phyloP scores from a whole-genome alignment of 2,113 vertebrate species.

The Gymnobelideus leadbeateri region DNA sequence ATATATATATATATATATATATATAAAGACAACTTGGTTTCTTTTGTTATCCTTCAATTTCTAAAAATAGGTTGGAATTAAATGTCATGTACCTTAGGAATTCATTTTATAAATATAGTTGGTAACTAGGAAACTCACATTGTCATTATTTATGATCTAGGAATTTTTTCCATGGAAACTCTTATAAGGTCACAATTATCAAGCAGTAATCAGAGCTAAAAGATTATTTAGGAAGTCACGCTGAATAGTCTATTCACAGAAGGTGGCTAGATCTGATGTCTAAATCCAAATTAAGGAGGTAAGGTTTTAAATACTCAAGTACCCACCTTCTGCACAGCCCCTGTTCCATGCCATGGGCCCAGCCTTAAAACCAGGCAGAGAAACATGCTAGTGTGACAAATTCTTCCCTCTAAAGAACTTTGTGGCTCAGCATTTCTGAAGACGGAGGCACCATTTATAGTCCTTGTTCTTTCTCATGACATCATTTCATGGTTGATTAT shows the following conservation, averaged over 20 bases:
- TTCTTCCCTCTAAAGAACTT: background rate
- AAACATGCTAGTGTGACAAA: background rate
- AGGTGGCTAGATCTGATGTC: background rate
- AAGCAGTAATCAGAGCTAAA: slow-evolving; percentile 75
- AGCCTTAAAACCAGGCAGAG: background rate
- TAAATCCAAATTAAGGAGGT: background rate
- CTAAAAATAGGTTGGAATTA: slow-evolving; percentile 84
- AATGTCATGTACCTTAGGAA: slow-evolving; percentile 88
- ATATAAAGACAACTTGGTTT: slow-evolving; percentile 80
- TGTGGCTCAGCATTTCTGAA: background rate
- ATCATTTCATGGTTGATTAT: background rate
- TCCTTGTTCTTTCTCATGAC: slow-evolving; percentile 6
- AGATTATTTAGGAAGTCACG: slow-evolving; percentile 74
- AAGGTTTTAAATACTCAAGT: background rate
- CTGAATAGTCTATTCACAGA: slow-evolving; percentile 40
- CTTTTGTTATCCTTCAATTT: slow-evolving; percentile 80
- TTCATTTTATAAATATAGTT: slow-evolving; percentile 82
- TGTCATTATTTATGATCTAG: slow-evolving; percentile 87
- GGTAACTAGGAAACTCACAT: slow-evolving; percentile 86
- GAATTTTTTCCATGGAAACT: slow-evolving; percentile 87
- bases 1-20: too few species aligned
- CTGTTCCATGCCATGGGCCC: background rate
- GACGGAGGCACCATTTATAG: background rate
- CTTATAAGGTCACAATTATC: slow-evolving; percentile 81
- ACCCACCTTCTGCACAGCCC: background rate